These are phyloP conservation scores for Alouatta palliata DNA, from an alignment of 2,113 vertebrate species.

Conservation along the genomic window DNA sequence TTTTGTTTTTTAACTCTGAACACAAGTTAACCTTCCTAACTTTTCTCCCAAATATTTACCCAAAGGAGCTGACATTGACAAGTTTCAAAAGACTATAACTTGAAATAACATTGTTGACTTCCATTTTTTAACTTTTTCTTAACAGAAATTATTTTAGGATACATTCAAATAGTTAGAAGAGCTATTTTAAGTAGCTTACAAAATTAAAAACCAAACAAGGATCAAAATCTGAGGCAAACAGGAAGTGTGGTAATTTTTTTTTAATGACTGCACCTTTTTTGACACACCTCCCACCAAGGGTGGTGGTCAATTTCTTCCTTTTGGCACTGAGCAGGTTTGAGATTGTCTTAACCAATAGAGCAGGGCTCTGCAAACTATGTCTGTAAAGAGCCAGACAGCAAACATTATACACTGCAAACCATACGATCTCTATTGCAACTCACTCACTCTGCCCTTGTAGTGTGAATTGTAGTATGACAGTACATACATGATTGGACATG, in stretches of 20 bases:
- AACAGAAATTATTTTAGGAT: not conserved
- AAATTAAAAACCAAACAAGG: conserved; percentile 25
- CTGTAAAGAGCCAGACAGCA: not conserved
- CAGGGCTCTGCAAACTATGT: not conserved
- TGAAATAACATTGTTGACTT: conserved; percentile 15
- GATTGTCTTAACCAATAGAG: not conserved
- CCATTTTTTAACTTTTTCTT: not conserved
- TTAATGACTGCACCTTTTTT: not conserved
- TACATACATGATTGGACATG: not conserved
- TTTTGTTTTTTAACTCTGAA: conserved; percentile 3
- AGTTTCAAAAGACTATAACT: conserved; percentile 6
- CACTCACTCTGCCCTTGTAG: not conserved
- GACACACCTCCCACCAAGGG: not conserved
- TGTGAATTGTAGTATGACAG: not conserved
- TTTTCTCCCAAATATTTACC: conserved; percentile 9
- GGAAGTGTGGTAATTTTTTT: not conserved
- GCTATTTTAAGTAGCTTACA: not conserved
- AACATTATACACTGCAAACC: not conserved
- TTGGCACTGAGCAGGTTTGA: not conserved
- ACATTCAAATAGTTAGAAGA: not conserved
- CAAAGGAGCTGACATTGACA: not conserved
- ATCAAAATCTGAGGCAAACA: not conserved
- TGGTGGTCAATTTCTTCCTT: not conserved
- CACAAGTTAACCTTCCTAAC: not conserved
- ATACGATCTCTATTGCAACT: not conserved